Evolutionary conservation across 2,888 invertebrate species (phyloP).

Genomic region (Schizotus pectinicornis): DNA sequence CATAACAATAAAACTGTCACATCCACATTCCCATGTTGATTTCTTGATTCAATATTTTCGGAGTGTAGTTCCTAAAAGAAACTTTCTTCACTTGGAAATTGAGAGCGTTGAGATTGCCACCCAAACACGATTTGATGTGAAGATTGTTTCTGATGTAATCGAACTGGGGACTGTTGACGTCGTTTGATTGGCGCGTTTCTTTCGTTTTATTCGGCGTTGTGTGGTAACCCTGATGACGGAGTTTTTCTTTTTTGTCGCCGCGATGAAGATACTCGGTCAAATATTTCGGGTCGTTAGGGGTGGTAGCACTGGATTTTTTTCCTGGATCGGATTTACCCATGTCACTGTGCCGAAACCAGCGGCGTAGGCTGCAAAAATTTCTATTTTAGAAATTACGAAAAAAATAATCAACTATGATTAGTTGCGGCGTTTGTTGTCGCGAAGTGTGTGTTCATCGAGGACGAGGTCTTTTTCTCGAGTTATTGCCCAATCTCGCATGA

Average conservation of each 20-base stretch:
- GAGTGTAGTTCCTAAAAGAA: conserved; percentile 74
- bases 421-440: background rate
- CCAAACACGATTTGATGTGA: conserved; percentile 63
- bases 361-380: background rate
- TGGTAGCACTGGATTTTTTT: conserved; percentile 33
- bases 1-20: conserved; percentile 64
- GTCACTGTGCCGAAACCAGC: conserved; percentile 18
- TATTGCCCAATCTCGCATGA: too few relatives aligned
- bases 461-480: too few relatives aligned
- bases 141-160: conserved; percentile 63
- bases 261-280: too few relatives aligned
- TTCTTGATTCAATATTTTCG: conserved; percentile 70
- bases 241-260: conserved; percentile 3
- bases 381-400: background rate
- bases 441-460: conserved; percentile 3
- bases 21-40: conserved; percentile 71
- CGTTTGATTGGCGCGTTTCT: conserved; percentile 45
- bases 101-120: conserved; percentile 53
- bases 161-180: conserved; percentile 40
- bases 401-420: too few relatives aligned
- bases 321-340: conserved; percentile 47
- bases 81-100: conserved; percentile 61
- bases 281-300: too few relatives aligned
- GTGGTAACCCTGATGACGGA: conserved; percentile 33
- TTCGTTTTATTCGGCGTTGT: conserved; percentile 37